Evolutionary conservation across 2,888 invertebrate genomes (phyloP).

Genomic region (Neoaliturus tenellus): DNA sequence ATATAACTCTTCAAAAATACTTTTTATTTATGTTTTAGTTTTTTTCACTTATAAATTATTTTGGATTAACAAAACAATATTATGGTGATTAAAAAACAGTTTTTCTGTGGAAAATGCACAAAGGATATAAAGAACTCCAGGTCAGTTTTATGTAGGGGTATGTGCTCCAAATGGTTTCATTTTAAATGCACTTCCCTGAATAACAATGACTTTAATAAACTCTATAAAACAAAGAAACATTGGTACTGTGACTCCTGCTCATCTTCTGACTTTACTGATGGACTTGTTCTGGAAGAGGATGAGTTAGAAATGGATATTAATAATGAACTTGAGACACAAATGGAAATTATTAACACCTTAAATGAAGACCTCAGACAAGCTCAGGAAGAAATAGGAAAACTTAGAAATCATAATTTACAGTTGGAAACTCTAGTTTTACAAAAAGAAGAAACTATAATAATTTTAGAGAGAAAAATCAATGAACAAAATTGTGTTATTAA

Average conservation of each 20-base stretch:
- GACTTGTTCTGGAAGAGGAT: not conserved
- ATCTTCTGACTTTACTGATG: not conserved
- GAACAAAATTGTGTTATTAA: no score
- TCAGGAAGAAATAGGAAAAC: no score
- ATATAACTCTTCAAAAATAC: no score
- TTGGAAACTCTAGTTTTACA: no score
- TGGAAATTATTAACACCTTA: no score
- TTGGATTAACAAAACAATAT: not conserved
- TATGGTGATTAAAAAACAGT: not conserved
- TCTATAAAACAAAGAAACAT: not conserved
- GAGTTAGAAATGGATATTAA: not conserved
- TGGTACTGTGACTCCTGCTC: not conserved
- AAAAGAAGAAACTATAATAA: no score
- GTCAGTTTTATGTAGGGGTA: not conserved
- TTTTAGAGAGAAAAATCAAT: no score
- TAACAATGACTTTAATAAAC: not conserved
- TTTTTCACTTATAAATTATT: not conserved
- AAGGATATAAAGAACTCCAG: not conserved
- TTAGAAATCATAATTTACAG: no score
- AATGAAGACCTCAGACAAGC: no score
- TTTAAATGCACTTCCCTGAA: not conserved
- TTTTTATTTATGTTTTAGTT: not conserved
- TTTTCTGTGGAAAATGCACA: not conserved
- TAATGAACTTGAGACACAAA: no score
- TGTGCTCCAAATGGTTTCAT: not conserved